phyloP scores from a whole-genome alignment of 2,888 invertebrate genomes.

The Melieria picta region DNA sequence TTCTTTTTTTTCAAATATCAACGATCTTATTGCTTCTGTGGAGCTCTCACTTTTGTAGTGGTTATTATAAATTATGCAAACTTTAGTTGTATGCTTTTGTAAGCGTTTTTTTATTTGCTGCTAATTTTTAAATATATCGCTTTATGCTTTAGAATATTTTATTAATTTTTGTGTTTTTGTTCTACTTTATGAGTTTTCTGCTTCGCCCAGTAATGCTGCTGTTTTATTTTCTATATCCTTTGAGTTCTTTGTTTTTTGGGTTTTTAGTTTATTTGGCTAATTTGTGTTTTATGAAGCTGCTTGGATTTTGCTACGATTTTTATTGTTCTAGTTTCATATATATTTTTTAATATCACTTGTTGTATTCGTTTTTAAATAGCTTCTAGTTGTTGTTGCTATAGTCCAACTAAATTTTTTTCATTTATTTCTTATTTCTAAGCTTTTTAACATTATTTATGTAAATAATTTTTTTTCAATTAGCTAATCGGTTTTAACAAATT shows the following conservation, averaged over 20 bases:
- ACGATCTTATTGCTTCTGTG: slow-evolving; percentile 11
- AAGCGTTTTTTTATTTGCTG: background rate
- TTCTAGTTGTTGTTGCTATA: slow-evolving; percentile 13
- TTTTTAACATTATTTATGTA: background rate
- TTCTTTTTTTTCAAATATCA: background rate
- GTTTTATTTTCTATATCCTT: too few species aligned
- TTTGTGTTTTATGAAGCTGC: too few species aligned
- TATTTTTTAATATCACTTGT: background rate
- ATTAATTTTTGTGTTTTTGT: too few species aligned
- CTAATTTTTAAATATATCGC: too few species aligned
- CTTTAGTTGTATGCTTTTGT: background rate
- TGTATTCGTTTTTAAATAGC: slow-evolving; percentile 13
- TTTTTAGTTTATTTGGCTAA: too few species aligned
- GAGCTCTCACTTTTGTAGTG: slow-evolving; percentile 12
- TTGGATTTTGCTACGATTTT: too few species aligned
- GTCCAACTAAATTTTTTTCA: slow-evolving; percentile 31
- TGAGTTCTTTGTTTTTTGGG: too few species aligned
- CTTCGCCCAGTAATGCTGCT: too few species aligned
- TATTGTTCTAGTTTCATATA: too few species aligned
- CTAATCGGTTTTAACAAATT: background rate
- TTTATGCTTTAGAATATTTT: too few species aligned
- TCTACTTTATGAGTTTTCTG: too few species aligned
- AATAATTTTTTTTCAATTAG: background rate
- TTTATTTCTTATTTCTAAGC: slow-evolving; percentile 31
- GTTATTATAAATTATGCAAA: background rate